Evolutionary conservation across 2,888 invertebrate species (phyloP).

Genomic region (Chymomyza fuscimana): DNA sequence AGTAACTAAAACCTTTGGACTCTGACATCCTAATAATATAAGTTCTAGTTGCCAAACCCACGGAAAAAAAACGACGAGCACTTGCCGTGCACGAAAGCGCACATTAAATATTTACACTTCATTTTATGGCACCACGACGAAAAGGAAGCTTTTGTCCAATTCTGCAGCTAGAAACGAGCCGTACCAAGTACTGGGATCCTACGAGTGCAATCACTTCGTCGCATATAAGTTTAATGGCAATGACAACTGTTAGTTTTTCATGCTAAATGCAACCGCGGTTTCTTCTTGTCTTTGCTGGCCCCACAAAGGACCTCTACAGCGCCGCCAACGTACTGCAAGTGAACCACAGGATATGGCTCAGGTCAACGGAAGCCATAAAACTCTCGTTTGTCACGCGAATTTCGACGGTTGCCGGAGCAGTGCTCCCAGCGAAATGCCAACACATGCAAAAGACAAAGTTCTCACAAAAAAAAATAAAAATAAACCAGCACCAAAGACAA

Average conservation of each 20-base stretch:
- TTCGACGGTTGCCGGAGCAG: conserved; percentile 37
- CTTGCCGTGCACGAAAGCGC: conserved; percentile 74
- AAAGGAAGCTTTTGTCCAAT: background rate
- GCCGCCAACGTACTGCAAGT: conserved; percentile 45
- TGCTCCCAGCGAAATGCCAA: conserved; percentile 58
- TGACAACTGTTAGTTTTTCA: conserved; percentile 64
- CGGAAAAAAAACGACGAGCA: conserved; percentile 20
- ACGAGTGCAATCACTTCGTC: conserved; percentile 78
- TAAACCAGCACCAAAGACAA: conserved; percentile 29
- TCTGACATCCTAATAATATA: background rate
- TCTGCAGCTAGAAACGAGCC: background rate
- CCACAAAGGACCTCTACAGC: conserved; percentile 23
- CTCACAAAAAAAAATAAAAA: conserved; percentile 35
- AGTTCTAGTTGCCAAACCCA: background rate
- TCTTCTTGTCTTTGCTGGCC: conserved; percentile 10
- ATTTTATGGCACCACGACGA: conserved; percentile 74
- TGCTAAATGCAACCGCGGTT: conserved; percentile 38
- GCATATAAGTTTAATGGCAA: conserved; percentile 73
- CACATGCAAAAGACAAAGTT: conserved; percentile 76
- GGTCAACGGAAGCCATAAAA: conserved; percentile 80
- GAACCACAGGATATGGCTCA: conserved; percentile 76
- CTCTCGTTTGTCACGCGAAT: conserved; percentile 80
- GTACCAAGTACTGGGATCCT: conserved; percentile 8
- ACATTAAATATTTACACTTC: conserved; percentile 80
- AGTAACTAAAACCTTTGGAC: background rate